Evolutionary conservation across 2,797 vertebrate species (phyloP).

Genomic region (Champsocephalus gunnari): DNA sequence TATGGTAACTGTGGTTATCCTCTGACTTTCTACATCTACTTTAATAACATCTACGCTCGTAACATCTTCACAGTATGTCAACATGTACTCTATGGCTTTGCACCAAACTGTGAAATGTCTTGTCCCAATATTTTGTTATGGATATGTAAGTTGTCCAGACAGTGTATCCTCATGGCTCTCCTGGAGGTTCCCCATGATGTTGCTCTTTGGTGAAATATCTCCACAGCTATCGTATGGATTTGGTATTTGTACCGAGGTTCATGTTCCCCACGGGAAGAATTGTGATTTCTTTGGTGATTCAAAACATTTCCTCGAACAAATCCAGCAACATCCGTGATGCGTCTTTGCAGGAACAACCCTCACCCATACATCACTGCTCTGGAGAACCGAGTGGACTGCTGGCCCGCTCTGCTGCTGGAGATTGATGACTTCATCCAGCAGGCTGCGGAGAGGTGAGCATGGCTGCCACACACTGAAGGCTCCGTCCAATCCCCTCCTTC

Average conservation of each 20-base stretch:
- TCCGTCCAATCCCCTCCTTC: slow-evolving; percentile 25
- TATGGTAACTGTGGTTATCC: neutral
- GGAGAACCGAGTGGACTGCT: slow-evolving; percentile 93
- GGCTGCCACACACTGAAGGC: neutral
- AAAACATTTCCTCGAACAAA: neutral
- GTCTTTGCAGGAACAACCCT: slow-evolving; percentile 85
- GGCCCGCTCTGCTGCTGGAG: slow-evolving; percentile 91
- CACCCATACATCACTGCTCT: slow-evolving; percentile 93
- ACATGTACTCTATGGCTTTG: neutral
- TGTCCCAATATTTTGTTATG: rapidly evolving
- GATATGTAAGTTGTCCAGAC: neutral
- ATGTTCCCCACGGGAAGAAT: neutral
- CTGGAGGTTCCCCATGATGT: neutral
- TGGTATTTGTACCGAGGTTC: neutral
- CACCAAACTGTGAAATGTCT: neutral
- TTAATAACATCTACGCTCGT: neutral
- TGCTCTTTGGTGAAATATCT: neutral
- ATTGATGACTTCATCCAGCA: slow-evolving; percentile 87
- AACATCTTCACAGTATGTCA: neutral
- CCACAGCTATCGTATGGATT: neutral
- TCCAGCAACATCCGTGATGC: neutral
- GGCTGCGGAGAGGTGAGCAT: slow-evolving; percentile 87
- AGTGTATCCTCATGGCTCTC: neutral
- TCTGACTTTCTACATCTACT: neutral
- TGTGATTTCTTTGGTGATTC: neutral